Evolutionary conservation across 1,140 invertebrate genomes (phyloP), one percentile per base, ranked within the genome.

Genomic region (Bombus polaris): DNA sequence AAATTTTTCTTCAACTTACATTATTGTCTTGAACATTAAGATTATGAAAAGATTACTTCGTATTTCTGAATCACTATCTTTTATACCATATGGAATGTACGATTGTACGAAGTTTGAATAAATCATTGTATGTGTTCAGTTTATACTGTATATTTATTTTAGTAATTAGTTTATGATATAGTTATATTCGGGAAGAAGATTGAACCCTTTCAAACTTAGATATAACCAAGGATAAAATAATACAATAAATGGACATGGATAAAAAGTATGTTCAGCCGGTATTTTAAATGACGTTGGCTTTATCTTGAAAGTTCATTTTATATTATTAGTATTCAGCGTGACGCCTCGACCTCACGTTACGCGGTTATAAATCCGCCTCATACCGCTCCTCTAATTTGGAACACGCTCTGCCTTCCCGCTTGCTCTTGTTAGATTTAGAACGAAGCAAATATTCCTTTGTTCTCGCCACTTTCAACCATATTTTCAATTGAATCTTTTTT

Each of bases 271-370:
- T 10, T 2, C 53, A 12, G 15, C n/a, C 53, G 62, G 72, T 72
- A 84, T n/a, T 79, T 72, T 32, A 44, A 79, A 59, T 35, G 39
- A 80, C 37, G 75, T 37, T 44, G 66, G 53, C 76, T 47, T 80
- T 72, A 84, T 62, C 83, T 62, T 72, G 75, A 37, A 79, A 79
- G 66, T 53, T 80, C 76, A 39, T 70, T 71, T 32, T n/a, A 70
- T 32, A 35, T 72, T 71, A 79, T 80, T 84, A 79, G 83, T 80
- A 84, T 84, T 80, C 83, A 71, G 39, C 65, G 15, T 59, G 75
- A 47, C 39, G 66, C 75, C 12, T 71, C 62, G 3, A 37, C n/a
- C 47, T 53, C 18, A 32, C 53, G 76, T 79, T 71, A 72, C 83
- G 71, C 42, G 57, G 76, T 84, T 72, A 79, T 71, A 79, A 84